A percentile compares a stretch with the other conserved stretches of the same genome.
These are phyloP conservation scores for Ganaspis sp. DNA, from an alignment of 1,140 invertebrate genomes.

Conservation along the genomic window DNA sequence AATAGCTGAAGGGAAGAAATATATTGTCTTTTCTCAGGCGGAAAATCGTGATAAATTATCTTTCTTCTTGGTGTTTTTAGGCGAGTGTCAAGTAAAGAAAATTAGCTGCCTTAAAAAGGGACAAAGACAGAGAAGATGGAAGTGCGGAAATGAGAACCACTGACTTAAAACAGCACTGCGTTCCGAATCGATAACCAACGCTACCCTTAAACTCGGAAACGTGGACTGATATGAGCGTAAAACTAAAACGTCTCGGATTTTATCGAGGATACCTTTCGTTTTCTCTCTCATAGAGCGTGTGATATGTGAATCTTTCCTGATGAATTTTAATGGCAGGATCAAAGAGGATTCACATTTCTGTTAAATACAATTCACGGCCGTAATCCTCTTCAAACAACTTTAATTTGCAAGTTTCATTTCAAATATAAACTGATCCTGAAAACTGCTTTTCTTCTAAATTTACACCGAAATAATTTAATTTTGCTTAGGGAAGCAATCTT, in stretches of 20 bases:
- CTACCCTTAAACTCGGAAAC: conserved; percentile 66
- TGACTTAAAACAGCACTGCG: conserved; percentile 69
- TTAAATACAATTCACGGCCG: too few species aligned
- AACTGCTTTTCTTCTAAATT: too few species aligned
- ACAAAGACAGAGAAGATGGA: conserved; percentile 30
- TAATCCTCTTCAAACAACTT: too few species aligned
- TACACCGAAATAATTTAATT: too few species aligned
- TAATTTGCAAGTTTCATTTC: too few species aligned
- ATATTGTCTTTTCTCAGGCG: not conserved
- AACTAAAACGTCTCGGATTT: conserved; percentile 50
- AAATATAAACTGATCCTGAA: too few species aligned
- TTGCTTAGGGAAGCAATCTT: too few species aligned
- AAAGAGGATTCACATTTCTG: not conserved
- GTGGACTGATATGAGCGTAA: conserved; percentile 61
- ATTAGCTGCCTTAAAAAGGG: conserved; percentile 4
- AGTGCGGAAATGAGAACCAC: conserved; percentile 63
- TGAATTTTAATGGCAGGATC: not conserved
- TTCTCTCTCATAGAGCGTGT: not conserved
- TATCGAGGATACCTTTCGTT: conserved; percentile 26
- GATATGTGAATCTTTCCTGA: not conserved
- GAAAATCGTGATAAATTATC: conserved; percentile 2
- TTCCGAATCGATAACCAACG: conserved; percentile 67
- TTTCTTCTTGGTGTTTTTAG: conserved; percentile 2
- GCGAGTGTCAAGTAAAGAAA: not conserved
- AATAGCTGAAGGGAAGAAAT: not conserved